A percentile compares a stretch with the other conserved stretches of the same genome.
Conservation (phyloP, 2,113 vertebrate genomes). For the Buteo buteo region DNA sequence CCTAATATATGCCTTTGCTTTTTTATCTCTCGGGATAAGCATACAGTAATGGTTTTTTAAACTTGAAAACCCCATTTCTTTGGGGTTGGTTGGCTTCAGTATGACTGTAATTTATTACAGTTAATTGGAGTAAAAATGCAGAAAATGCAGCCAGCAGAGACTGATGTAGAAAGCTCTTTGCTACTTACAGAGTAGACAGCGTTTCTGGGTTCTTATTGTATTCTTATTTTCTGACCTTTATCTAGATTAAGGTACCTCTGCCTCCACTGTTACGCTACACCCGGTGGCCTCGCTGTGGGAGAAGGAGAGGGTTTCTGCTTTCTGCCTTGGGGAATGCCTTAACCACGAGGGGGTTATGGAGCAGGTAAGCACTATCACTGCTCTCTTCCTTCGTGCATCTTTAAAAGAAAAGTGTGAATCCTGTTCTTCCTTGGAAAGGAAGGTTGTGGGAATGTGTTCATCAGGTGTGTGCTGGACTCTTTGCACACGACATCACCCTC, state of each 20-base stretch:
- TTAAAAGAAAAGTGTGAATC: background rate
- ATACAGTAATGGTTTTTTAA: background rate
- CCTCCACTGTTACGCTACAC: background rate
- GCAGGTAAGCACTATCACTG: background rate
- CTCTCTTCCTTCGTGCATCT: background rate
- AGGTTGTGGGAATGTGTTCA: fast-evolving
- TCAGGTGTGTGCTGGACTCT: too few relatives aligned
- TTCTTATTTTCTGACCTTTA: background rate
- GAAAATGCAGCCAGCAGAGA: background rate
- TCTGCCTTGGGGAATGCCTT: background rate
- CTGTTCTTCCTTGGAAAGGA: background rate
- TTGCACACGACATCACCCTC: fast-evolving
- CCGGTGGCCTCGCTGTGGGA: background rate
- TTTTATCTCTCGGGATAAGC: background rate
- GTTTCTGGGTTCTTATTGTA: background rate
- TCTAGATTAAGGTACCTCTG: background rate
- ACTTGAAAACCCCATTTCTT: background rate
- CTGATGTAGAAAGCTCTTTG: background rate
- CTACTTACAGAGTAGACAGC: background rate
- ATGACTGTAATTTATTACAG: background rate
- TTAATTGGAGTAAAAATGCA: background rate
- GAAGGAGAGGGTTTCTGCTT: background rate
- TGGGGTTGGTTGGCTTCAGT: background rate
- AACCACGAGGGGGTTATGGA: fast-evolving
- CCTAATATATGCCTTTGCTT: background rate